Conservation (phyloP, 2,113 vertebrate species). For the Edolisoma coerulescens region DNA sequence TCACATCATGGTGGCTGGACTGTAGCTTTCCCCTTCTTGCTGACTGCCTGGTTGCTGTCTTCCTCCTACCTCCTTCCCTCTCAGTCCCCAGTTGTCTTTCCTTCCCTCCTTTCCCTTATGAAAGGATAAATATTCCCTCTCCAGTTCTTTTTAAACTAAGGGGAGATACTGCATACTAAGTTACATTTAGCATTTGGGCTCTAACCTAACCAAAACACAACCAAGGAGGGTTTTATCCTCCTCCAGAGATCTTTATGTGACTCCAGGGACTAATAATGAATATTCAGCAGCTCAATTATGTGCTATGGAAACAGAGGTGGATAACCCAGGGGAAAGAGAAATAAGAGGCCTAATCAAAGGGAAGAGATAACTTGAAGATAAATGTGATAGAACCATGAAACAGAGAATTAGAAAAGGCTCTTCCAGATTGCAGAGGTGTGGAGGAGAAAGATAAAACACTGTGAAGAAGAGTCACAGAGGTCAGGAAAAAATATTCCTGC, state of each 20-base stretch:
- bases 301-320: neutral
- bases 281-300: constrained; percentile 26
- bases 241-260: constrained; percentile 7
- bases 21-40: neutral
- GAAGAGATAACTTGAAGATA: constrained; percentile 2
- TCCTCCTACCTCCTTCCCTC: neutral
- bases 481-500: neutral
- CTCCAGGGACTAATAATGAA: constrained; percentile 17
- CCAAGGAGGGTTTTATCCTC: neutral
- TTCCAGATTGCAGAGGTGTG: neutral
- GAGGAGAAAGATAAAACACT: neutral
- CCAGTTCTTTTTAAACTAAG: neutral
- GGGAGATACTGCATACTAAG: neutral
- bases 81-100: neutral
- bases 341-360: constrained; percentile 34
- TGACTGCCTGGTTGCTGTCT: neutral
- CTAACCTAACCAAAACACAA: constrained; percentile 31
- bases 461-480: neutral
- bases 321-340: constrained; percentile 27
- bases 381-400: neutral
- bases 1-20: neutral
- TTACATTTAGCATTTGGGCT: constrained; percentile 10
- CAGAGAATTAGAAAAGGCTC: neutral
- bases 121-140: neutral
- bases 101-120: neutral